Conservation (phyloP, 1,140 invertebrate species). For the Dinoponera quadriceps region DNA sequence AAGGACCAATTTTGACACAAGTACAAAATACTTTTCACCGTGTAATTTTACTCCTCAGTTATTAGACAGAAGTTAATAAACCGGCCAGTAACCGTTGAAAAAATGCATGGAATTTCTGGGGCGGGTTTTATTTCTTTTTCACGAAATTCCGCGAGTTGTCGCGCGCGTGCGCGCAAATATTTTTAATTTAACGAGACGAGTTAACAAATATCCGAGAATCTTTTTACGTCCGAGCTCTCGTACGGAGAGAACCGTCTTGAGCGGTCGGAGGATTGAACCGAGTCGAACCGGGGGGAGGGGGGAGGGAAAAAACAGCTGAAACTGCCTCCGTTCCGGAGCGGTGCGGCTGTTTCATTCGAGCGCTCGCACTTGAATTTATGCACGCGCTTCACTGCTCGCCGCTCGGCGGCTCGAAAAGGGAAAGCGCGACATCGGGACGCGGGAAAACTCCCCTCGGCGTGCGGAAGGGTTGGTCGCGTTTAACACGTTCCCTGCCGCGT, state of each 20-base stretch:
- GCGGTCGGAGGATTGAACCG: conserved; percentile 1
- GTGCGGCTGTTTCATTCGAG: conserved; percentile 31
- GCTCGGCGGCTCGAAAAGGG: conserved; percentile 31
- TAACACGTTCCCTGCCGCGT: too few relatives aligned
- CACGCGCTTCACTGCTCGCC: conserved; percentile 30
- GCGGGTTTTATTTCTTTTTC: background rate
- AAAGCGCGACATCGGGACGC: conserved; percentile 3
- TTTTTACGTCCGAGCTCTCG: background rate
- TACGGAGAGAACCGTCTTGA: background rate
- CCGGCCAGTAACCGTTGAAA: too few relatives aligned
- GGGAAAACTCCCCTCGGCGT: background rate
- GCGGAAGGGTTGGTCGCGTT: conserved; percentile 27
- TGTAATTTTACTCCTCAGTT: too few relatives aligned
- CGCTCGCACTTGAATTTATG: conserved; percentile 40
- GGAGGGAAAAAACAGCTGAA: background rate
- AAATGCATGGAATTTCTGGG: too few relatives aligned
- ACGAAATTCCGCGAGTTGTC: background rate
- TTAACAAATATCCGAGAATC: background rate
- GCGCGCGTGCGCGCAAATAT: background rate
- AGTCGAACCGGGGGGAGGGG: background rate
- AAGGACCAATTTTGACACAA: too few relatives aligned
- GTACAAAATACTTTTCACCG: too few relatives aligned
- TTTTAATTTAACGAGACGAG: conserved; percentile 3
- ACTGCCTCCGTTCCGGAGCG: conserved; percentile 8
- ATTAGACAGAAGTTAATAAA: too few relatives aligned